Conservation (phyloP, 2,888 invertebrate species). For the Drosophila neonasuta region DNA sequence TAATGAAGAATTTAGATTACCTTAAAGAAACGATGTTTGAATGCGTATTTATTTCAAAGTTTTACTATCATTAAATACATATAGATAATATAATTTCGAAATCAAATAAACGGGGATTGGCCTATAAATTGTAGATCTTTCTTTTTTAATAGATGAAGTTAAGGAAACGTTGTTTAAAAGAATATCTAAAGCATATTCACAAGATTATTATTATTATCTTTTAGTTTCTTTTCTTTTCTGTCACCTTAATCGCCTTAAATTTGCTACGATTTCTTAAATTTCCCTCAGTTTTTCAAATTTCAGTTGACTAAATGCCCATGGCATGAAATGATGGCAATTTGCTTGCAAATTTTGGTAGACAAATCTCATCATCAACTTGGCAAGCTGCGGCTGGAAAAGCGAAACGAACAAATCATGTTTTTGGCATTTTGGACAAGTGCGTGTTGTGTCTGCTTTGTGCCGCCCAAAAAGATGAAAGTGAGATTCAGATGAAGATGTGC, state of each 20-base stretch:
- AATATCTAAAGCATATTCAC: no score
- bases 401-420: conserved; percentile 22
- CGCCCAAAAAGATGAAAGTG: conserved; percentile 51
- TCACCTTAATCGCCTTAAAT: neutral
- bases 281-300: neutral
- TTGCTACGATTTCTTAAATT: neutral
- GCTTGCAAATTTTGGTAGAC: conserved; percentile 32
- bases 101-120: no score
- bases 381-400: conserved; percentile 24
- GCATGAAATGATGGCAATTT: conserved; percentile 36
- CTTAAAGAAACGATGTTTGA: no score
- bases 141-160: no score
- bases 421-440: conserved; percentile 52
- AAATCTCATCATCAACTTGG: conserved; percentile 34
- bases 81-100: no score
- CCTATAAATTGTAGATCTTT: no score
- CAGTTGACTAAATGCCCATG: conserved; percentile 15
- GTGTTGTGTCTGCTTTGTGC: conserved; percentile 38
- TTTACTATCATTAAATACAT: no score
- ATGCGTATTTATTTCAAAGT: no score
- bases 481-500: conserved; percentile 29
- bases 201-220: neutral
- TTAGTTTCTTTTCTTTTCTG: neutral
- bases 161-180: no score
- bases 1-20: no score